Conservation (phyloP, 2,113 vertebrate genomes). For the Phrynosoma blainvillii region DNA sequence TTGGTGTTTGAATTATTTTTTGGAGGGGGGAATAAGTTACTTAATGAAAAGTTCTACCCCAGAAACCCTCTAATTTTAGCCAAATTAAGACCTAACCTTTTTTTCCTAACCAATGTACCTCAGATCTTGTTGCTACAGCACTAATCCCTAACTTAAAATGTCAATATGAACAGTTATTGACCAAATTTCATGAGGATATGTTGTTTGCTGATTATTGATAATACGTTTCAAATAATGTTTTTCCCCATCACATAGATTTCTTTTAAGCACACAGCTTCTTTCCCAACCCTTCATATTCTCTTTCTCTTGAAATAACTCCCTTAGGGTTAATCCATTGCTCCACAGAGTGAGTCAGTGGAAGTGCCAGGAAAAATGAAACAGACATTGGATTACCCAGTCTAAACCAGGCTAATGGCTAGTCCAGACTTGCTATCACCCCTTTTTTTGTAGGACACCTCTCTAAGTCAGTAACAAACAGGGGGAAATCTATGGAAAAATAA, state of each 20-base stretch:
- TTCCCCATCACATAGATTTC: neutral
- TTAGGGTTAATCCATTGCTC: neutral
- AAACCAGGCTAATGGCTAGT: neutral
- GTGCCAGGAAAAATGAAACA: neutral
- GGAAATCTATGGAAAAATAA: neutral
- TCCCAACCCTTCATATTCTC: neutral
- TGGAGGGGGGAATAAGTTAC: too few relatives aligned
- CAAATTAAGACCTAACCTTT: neutral
- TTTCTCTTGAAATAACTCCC: neutral
- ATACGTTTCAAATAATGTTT: neutral
- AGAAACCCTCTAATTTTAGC: too few relatives aligned
- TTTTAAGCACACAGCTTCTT: neutral
- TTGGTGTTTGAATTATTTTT: too few relatives aligned
- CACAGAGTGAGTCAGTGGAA: slow-evolving; percentile 1
- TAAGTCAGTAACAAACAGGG: neutral
- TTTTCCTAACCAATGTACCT: too few relatives aligned
- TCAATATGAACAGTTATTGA: neutral
- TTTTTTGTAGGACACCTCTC: neutral
- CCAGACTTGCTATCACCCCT: neutral
- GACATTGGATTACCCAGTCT: neutral
- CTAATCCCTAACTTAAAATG: neutral
- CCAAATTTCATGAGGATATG: neutral
- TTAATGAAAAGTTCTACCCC: neutral
- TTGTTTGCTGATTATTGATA: neutral
- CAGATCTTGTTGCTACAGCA: neutral